Percentiles rank a stretch among this genome's conserved stretches.
phyloP scores from a whole-genome alignment of 2,888 invertebrate genomes.

The Catocala nupta region DNA sequence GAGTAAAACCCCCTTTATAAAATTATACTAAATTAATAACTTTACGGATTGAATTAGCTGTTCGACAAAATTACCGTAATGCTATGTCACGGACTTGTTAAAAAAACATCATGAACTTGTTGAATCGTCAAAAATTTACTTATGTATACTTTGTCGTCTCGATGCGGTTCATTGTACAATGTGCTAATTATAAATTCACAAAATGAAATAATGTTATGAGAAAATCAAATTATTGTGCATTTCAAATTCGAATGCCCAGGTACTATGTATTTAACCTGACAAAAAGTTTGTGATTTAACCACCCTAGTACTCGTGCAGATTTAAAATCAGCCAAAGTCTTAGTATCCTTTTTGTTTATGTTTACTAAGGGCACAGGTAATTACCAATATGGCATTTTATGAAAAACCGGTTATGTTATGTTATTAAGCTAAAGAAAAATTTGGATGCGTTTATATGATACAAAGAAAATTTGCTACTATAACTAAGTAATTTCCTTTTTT shows the following conservation, averaged over 20 bases:
- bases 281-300: background rate
- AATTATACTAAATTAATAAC: conserved; percentile 8
- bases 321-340: background rate
- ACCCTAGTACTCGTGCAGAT: background rate
- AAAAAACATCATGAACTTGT: background rate
- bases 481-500: too few relatives aligned
- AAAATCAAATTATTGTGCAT: too few relatives aligned
- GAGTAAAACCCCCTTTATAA: conserved; percentile 48
- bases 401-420: too few relatives aligned
- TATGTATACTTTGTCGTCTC: too few relatives aligned
- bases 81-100: background rate
- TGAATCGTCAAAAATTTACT: background rate
- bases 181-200: too few relatives aligned
- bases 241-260: too few relatives aligned
- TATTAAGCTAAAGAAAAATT: too few relatives aligned
- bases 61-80: conserved; percentile 5
- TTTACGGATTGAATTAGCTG: conserved; percentile 4
- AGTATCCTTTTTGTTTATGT: conserved; percentile 2
- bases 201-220: too few relatives aligned
- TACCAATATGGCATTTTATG: background rate
- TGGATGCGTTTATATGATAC: too few relatives aligned
- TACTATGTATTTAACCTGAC: too few relatives aligned
- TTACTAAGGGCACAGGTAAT: conserved; percentile 1
- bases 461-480: too few relatives aligned
- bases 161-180: too few relatives aligned